phyloP scores from a whole-genome alignment of 1,140 invertebrate genomes.

The Megathymus violae region DNA sequence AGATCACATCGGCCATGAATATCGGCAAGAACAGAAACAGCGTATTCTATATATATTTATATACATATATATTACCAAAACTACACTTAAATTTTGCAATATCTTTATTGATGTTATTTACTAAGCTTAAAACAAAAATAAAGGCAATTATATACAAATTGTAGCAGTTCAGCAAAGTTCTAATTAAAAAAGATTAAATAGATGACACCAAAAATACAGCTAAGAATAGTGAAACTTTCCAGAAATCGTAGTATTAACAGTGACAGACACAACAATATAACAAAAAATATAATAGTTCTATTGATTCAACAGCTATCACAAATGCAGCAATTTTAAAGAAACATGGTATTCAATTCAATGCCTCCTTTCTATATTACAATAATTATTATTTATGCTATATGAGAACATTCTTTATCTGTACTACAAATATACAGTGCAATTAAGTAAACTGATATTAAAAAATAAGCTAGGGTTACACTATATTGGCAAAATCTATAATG shows the following conservation, averaged over 20 bases:
- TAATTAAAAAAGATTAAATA: constrained; percentile 8
- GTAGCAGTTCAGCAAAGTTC: constrained; percentile 1
- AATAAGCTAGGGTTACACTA: not conserved
- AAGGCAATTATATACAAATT: constrained; percentile 14
- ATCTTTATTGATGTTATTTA: constrained; percentile 12
- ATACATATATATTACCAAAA: too few species aligned
- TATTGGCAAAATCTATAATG: not conserved
- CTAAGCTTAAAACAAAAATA: constrained; percentile 28
- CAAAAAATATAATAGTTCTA: constrained; percentile 27
- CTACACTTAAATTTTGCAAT: constrained; percentile 10
- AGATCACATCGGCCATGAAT: too few species aligned
- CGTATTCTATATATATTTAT: too few species aligned
- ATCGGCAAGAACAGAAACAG: too few species aligned
- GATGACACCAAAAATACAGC: constrained; percentile 6
- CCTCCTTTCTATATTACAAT: not conserved
- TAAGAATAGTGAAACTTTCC: constrained; percentile 6
- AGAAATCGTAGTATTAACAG: constrained; percentile 3
- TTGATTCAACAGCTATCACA: constrained; percentile 2
- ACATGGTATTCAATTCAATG: not conserved
- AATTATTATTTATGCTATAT: not conserved
- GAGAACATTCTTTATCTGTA: not conserved
- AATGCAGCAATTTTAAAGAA: not conserved
- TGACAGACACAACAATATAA: constrained; percentile 15
- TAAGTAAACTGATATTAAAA: not conserved
- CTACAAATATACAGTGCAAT: not conserved